phyloP scores from a whole-genome alignment of 23 tunicate genomes.

The Botrylloides violaceus region DNA sequence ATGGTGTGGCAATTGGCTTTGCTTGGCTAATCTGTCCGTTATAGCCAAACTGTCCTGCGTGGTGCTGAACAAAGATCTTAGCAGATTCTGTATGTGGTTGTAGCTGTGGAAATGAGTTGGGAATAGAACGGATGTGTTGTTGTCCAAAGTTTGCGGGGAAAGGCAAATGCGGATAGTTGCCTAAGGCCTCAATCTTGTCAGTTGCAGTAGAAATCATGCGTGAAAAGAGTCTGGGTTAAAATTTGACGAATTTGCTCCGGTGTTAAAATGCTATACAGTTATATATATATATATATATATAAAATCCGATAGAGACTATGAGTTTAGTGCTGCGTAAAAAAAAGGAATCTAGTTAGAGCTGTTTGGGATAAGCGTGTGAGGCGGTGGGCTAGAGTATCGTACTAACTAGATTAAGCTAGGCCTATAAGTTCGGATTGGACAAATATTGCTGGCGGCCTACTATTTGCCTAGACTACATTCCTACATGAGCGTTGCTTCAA shows the following conservation, averaged over 20 bases:
- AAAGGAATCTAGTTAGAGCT: too few relatives aligned
- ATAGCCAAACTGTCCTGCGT: neutral
- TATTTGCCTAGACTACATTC: too few relatives aligned
- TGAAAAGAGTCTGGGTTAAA: neutral
- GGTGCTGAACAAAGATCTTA: slow-evolving; percentile 10
- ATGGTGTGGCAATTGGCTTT: neutral
- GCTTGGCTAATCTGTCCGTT: neutral
- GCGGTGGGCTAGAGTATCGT: too few relatives aligned
- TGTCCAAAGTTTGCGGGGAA: slow-evolving; percentile 9
- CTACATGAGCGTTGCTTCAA: too few relatives aligned
- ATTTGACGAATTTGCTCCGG: neutral
- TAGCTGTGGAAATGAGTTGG: neutral
- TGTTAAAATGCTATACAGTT: neutral
- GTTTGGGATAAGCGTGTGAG: too few relatives aligned
- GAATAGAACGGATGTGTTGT: neutral
- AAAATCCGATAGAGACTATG: neutral
- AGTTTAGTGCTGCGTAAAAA: neutral
- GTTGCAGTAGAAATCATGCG: slow-evolving; percentile 11
- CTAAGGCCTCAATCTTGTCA: slow-evolving; percentile 47
- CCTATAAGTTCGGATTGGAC: too few relatives aligned
- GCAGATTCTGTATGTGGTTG: slow-evolving; percentile 10
- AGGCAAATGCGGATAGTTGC: slow-evolving; percentile 24
- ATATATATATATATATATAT: too few relatives aligned
- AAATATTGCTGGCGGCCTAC: too few relatives aligned
- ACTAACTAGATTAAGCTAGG: too few relatives aligned